Conservation (phyloP, 2,113 vertebrate species). For the Neodon shergylaensis region DNA sequence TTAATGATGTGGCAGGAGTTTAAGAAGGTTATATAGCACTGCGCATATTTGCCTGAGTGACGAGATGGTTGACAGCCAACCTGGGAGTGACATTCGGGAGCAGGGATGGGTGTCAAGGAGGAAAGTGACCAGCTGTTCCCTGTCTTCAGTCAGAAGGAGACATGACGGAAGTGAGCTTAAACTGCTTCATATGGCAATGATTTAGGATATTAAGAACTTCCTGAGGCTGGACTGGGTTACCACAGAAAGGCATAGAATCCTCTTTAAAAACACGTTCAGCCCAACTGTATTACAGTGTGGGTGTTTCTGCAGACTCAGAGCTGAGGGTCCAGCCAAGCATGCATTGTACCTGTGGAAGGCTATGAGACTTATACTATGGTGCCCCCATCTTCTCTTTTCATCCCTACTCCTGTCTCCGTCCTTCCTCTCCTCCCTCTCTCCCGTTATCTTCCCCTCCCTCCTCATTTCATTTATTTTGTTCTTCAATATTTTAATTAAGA, state of each 20-base stretch:
- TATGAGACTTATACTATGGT: neutral
- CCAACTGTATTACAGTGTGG: neutral
- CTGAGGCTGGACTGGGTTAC: slow-evolving; percentile 21
- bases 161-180: slow-evolving; percentile 13
- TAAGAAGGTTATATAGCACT: neutral
- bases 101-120: neutral
- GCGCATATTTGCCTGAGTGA: neutral
- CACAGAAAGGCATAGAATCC: neutral
- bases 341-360: accelerated
- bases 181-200: slow-evolving; percentile 51
- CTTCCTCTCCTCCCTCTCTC: neutral
- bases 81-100: neutral
- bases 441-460: no score
- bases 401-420: neutral
- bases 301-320: neutral
- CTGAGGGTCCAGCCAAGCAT: neutral
- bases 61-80: neutral
- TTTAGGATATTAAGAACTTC: slow-evolving; percentile 64
- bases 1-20: slow-evolving; percentile 15
- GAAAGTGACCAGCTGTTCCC: slow-evolving; percentile 54
- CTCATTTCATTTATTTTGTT: neutral
- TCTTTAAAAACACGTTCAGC: slow-evolving; percentile 36
- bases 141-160: neutral
- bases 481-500: neutral
- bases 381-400: neutral